Conservation (phyloP, 1,140 invertebrate genomes). For the Coboldia fuscipes region DNA sequence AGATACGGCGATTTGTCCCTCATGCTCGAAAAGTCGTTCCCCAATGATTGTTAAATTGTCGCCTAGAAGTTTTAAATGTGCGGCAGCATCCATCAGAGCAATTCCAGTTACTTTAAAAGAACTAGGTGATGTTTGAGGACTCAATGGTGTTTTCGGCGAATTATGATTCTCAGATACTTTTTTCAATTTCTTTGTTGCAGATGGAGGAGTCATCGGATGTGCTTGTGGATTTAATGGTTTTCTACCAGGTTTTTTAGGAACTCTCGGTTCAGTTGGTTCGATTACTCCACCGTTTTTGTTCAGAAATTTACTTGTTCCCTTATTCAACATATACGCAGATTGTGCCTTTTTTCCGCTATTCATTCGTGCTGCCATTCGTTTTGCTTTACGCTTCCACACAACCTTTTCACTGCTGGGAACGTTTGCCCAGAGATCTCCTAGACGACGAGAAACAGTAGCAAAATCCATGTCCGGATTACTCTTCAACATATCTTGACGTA, state of each 20-base stretch:
- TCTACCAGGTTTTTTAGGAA: slow-evolving; percentile 1
- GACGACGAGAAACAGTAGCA: slow-evolving; percentile 49
- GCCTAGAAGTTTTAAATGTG: slow-evolving; percentile 78
- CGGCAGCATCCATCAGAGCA: slow-evolving; percentile 74
- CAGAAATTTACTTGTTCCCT: slow-evolving; percentile 1
- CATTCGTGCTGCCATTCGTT: slow-evolving; percentile 23
- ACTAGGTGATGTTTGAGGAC: slow-evolving; percentile 10
- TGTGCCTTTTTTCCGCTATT: slow-evolving; percentile 10
- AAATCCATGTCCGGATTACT: slow-evolving; percentile 64
- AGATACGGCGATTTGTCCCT: slow-evolving; percentile 86
- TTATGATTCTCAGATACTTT: background rate
- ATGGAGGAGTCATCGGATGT: slow-evolving; percentile 2
- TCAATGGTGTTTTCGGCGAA: slow-evolving; percentile 7
- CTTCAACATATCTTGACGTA: slow-evolving; percentile 44
- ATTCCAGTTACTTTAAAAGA: slow-evolving; percentile 50
- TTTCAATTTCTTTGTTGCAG: slow-evolving; percentile 1
- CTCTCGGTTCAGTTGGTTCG: no score
- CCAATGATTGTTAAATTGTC: slow-evolving; percentile 87
- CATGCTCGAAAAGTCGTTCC: slow-evolving; percentile 75
- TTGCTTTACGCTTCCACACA: slow-evolving; percentile 32
- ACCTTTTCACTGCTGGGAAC: slow-evolving; percentile 26
- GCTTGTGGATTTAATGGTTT: background rate
- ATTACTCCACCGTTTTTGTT: slow-evolving; percentile 1
- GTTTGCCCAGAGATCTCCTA: slow-evolving; percentile 69
- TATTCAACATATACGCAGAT: slow-evolving; percentile 1